phyloP scores from a whole-genome alignment of 2,797 vertebrate genomes.

The Gymnodraco acuticeps region DNA sequence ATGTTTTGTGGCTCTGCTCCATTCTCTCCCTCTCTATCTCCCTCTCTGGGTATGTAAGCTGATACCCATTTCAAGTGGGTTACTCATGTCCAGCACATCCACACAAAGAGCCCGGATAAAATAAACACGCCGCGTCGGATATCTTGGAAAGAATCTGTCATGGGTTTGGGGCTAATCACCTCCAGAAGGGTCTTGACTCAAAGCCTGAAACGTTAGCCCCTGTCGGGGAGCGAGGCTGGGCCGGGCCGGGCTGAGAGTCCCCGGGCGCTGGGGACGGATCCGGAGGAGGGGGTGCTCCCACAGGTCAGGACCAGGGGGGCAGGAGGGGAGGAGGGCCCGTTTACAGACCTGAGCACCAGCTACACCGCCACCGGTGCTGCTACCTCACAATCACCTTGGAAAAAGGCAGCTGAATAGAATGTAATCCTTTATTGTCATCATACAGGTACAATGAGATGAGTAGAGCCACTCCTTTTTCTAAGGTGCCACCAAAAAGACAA shows the following conservation, averaged over 20 bases:
- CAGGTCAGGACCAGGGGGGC: slow-evolving; percentile 92
- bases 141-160: slow-evolving; percentile 99
- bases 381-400: slow-evolving; percentile 62
- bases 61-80: slow-evolving; percentile 94
- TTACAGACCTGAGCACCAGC: slow-evolving; percentile 57
- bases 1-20: slow-evolving; percentile 83
- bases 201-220: slow-evolving; percentile 99
- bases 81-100: slow-evolving; percentile 99
- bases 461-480: too few relatives aligned
- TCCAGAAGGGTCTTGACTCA: slow-evolving; percentile 99
- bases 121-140: slow-evolving; percentile 99
- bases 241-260: slow-evolving; percentile 77
- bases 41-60: slow-evolving; percentile 93
- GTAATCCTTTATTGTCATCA: too few relatives aligned
- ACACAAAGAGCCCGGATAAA: slow-evolving; percentile 99
- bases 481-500: too few relatives aligned
- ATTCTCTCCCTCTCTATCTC: slow-evolving; percentile 86
- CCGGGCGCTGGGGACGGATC: slow-evolving; percentile 83
- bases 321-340: slow-evolving; percentile 85
- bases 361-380: neutral
- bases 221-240: slow-evolving; percentile 86
- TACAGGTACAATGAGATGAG: too few relatives aligned
- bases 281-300: slow-evolving; percentile 87
- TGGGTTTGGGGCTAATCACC: slow-evolving; percentile 99
- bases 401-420: slow-evolving; percentile 82